Evolutionary conservation across 2,888 invertebrate genomes (phyloP).

Genomic region (Sericinus montela): DNA sequence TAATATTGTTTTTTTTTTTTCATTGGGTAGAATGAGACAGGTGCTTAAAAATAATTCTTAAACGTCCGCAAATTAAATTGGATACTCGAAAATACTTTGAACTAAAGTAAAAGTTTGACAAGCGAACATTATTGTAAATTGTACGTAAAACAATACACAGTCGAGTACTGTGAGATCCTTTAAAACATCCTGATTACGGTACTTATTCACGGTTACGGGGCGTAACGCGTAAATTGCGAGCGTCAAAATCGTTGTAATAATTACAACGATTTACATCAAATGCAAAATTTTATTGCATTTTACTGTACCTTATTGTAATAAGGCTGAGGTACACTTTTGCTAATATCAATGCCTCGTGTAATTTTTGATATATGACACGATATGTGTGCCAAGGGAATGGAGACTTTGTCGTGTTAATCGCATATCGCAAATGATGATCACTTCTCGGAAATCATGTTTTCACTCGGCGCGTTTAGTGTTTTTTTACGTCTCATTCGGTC

Average conservation of each 20-base stretch:
- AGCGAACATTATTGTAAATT: conserved; percentile 8
- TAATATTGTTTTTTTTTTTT: too few relatives aligned
- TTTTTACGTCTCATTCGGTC: conserved; percentile 10
- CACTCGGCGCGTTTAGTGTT: conserved; percentile 28
- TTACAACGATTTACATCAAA: conserved; percentile 39
- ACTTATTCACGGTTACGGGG: conserved; percentile 46
- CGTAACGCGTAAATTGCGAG: conserved; percentile 50
- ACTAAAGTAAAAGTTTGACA: neutral
- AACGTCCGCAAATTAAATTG: too few relatives aligned
- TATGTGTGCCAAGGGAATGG: conserved; percentile 41
- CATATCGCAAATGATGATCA: conserved; percentile 42
- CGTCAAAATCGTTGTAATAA: conserved; percentile 59
- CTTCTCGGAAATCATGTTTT: conserved; percentile 38
- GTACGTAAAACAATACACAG: conserved; percentile 48
- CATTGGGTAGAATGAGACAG: too few relatives aligned
- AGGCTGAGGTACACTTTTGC: conserved; percentile 23
- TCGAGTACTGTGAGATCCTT: conserved; percentile 53
- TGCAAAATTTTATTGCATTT: conserved; percentile 8
- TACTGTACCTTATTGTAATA: conserved; percentile 12
- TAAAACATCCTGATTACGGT: conserved; percentile 48
- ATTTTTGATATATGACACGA: conserved; percentile 24
- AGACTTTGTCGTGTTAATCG: conserved; percentile 36
- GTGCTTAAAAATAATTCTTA: too few relatives aligned
- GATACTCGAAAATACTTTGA: too few relatives aligned
- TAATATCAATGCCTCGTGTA: neutral